phyloP scores from a whole-genome alignment of 2,888 invertebrate species.

The Galerucella pusilla region DNA sequence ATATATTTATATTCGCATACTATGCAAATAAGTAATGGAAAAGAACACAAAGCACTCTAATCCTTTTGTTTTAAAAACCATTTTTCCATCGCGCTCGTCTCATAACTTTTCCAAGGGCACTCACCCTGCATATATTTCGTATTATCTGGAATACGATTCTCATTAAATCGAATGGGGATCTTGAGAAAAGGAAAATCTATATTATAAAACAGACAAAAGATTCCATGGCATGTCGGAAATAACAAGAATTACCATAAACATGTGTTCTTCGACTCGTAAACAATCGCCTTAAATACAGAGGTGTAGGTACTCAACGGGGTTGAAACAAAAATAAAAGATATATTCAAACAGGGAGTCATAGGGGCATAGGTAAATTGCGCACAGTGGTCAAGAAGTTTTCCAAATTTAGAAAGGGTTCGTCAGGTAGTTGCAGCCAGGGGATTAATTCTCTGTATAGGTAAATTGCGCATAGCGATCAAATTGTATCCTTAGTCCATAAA shows the following conservation, averaged over 20 bases:
- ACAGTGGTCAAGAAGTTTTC: no score
- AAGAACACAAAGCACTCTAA: background rate
- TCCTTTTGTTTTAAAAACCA: background rate
- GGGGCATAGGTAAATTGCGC: no score
- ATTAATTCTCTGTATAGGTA: no score
- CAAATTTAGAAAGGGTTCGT: no score
- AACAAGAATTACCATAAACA: background rate
- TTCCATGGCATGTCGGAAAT: background rate
- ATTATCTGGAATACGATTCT: background rate
- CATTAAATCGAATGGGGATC: conserved; percentile 5
- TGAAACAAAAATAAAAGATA: background rate
- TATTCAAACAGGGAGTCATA: no score
- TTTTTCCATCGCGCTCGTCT: background rate
- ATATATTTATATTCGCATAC: no score
- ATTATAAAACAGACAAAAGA: conserved; percentile 3
- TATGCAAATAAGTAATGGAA: background rate
- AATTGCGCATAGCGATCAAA: no score
- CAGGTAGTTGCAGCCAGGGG: no score
- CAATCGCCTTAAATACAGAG: background rate
- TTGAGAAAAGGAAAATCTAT: conserved; percentile 3
- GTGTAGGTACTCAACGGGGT: background rate
- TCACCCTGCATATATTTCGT: background rate
- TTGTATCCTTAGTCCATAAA: no score
- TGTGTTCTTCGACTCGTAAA: background rate
- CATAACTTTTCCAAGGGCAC: background rate